A percentile compares a stretch with the other conserved stretches of the same genome.
phyloP scores from a whole-genome alignment of 2,888 invertebrate genomes.

The Gastrophysa polygoni region DNA sequence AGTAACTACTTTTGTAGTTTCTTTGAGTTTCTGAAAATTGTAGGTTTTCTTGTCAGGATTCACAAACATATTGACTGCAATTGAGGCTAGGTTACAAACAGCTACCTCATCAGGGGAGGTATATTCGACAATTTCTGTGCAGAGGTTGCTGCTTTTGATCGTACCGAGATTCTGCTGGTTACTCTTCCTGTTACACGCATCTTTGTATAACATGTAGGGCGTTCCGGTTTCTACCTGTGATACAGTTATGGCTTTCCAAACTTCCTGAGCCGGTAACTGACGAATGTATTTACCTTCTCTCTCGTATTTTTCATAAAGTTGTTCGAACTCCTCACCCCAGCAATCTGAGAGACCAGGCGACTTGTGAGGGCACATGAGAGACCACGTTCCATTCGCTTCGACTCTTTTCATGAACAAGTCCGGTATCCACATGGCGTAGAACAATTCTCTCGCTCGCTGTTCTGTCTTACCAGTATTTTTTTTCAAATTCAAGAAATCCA shows the following conservation, averaged over 20 bases:
- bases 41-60: conserved; percentile 74
- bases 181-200: conserved; percentile 94
- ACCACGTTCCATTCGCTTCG: conserved; percentile 84
- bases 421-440: conserved; percentile 97
- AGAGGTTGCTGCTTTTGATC: conserved; percentile 96
- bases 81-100: conserved; percentile 97
- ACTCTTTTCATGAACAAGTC: conserved; percentile 98
- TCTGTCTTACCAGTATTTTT: conserved; percentile 93
- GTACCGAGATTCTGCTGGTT: conserved; percentile 99
- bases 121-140: conserved; percentile 98
- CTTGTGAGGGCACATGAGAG: conserved; percentile 95
- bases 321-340: conserved; percentile 95
- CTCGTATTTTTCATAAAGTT: conserved; percentile 87
- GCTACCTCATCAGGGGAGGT: conserved; percentile 92
- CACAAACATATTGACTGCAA: conserved; percentile 96
- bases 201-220: conserved; percentile 97
- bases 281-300: conserved; percentile 67
- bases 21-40: conserved; percentile 86
- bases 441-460: conserved; percentile 90
- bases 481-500: conserved; percentile 91
- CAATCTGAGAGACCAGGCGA: conserved; percentile 88
- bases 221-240: conserved; percentile 98
- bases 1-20: conserved; percentile 87
- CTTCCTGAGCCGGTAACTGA: conserved; percentile 78
- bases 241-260: conserved; percentile 95